A percentile compares a stretch with the other conserved stretches of the same genome.
These are phyloP conservation scores for Trichogramma evanescens DNA, from an alignment of 2,888 invertebrate genomes.

Conservation along the genomic window DNA sequence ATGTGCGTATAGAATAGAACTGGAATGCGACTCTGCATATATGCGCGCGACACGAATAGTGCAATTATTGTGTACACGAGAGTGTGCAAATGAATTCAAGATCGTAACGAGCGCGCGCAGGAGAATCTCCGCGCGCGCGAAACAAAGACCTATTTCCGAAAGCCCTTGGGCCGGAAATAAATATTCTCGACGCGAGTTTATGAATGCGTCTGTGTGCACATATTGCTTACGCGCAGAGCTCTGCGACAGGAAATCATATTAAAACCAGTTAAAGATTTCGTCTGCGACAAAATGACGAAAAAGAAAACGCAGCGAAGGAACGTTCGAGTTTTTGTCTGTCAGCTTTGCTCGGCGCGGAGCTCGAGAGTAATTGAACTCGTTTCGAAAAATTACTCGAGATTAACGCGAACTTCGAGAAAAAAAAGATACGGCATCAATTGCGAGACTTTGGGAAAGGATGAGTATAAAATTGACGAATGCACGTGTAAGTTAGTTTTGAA, in stretches of 20 bases:
- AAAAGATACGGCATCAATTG: neutral
- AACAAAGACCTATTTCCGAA: conserved; percentile 30
- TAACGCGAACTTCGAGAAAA: neutral
- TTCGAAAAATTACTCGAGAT: too few relatives aligned
- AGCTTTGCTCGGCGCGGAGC: too few relatives aligned
- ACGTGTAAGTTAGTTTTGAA: conserved; percentile 4
- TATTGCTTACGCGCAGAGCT: conserved; percentile 10
- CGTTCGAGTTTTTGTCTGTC: too few relatives aligned
- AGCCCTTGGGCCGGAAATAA: conserved; percentile 30
- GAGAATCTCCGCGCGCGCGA: conserved; percentile 8
- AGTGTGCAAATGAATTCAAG: too few relatives aligned
- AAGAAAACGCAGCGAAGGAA: neutral
- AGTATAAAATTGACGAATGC: neutral
- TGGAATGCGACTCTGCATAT: too few relatives aligned
- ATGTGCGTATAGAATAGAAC: too few relatives aligned
- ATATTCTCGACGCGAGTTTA: conserved; percentile 22
- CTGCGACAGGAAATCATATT: conserved; percentile 19
- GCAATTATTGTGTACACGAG: too few relatives aligned
- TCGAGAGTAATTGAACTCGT: too few relatives aligned
- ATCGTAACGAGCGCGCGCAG: too few relatives aligned
- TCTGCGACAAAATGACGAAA: neutral
- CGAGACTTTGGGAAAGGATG: neutral
- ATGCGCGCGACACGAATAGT: too few relatives aligned
- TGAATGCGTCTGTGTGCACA: conserved; percentile 10
- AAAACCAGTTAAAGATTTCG: conserved; percentile 6